A percentile compares a stretch with the other conserved stretches of the same genome.
phyloP scores from a whole-genome alignment of 2,797 vertebrate genomes.

The Glossophaga mutica region DNA sequence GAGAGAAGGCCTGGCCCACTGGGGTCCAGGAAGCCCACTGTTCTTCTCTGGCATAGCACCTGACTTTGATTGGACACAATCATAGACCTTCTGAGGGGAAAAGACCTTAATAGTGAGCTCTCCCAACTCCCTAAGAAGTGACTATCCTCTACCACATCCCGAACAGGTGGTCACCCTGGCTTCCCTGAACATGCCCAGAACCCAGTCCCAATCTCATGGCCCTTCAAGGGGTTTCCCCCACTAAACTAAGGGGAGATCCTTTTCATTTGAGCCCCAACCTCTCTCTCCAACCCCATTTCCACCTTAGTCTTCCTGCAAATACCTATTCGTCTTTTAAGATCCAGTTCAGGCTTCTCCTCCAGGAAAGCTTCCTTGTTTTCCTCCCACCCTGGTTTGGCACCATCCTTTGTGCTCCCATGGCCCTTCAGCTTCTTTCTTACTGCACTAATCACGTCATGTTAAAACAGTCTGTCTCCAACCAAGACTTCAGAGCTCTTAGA shows the following conservation, averaged over 20 bases:
- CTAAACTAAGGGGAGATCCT: not conserved
- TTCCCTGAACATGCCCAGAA: not conserved
- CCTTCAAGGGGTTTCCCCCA: not conserved
- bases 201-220: not conserved
- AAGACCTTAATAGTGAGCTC: not conserved
- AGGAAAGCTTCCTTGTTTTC: not conserved
- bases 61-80: not conserved
- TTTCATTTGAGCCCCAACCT: not conserved
- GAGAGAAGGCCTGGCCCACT: not conserved
- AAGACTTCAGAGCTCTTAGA: not conserved
- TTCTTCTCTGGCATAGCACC: not conserved
- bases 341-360: constrained; percentile 2
- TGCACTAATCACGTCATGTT: not conserved
- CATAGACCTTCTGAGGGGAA: not conserved
- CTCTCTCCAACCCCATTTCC: not conserved
- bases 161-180: not conserved
- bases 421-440: not conserved
- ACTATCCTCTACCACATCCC: not conserved
- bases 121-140: not conserved
- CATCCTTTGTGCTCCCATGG: not conserved
- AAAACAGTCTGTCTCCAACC: not conserved
- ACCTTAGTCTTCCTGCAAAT: constrained; percentile 6
- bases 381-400: not conserved
- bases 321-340: constrained; percentile 7
- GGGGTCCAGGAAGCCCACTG: not conserved